phyloP scores from a whole-genome alignment of 2,113 vertebrate genomes.

The Phocoena phocoena region DNA sequence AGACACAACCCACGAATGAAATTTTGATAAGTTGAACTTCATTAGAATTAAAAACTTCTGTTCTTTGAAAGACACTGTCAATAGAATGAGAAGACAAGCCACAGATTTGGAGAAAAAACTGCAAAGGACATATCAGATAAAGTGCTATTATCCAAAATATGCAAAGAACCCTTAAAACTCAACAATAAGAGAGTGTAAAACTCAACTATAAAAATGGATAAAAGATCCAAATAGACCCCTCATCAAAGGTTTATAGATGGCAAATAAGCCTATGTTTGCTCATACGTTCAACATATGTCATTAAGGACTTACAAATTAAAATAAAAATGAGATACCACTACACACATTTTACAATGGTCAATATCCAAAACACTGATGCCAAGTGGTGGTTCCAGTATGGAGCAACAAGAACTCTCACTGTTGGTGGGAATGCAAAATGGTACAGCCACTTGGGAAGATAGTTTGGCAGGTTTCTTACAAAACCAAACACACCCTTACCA shows the following conservation, averaged over 20 bases:
- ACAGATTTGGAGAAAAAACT: background rate
- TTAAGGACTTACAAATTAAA: background rate
- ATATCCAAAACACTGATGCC: background rate
- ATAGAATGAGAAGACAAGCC: background rate
- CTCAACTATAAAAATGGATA: background rate
- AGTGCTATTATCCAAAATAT: background rate
- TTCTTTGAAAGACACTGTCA: background rate
- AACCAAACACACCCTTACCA: background rate
- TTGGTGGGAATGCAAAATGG: background rate
- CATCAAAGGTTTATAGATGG: background rate
- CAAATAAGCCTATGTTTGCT: background rate
- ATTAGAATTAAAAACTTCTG: background rate
- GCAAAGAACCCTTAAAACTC: background rate
- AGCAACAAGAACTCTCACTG: background rate
- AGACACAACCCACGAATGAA: background rate
- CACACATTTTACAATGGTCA: background rate
- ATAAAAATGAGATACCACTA: background rate
- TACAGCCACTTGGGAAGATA: background rate
- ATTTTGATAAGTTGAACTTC: background rate
- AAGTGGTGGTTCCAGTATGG: background rate
- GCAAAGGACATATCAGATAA: background rate
- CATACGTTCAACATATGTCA: background rate
- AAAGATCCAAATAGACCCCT: background rate
- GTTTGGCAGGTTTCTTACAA: background rate
- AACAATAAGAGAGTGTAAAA: background rate